Base-by-base conservation (phyloP, 30 jellyfish, hydroid and myxozoan species). In the Aurelia coerulea region DNA sequence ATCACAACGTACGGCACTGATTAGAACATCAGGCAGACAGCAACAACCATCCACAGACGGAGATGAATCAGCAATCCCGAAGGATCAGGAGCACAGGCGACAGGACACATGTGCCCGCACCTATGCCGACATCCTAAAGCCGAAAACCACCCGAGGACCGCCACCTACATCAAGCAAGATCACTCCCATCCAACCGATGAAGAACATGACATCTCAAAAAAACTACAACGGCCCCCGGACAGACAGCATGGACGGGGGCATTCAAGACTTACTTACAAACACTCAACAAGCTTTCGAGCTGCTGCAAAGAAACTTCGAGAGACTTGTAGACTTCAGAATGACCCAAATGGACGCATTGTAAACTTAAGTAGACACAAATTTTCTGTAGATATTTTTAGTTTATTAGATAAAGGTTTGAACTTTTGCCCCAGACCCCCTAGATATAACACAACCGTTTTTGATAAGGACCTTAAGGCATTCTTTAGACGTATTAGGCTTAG, bases 381-480 rank as follows among this genome's bases (percentile, higher is more conserved):
- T 16, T 13, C 81, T 39, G 23, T 35, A 33, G 62, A 71, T 71
- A 69, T 35, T 7, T 77, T 77, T 63, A 1, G 62, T 19, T 63
- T 77, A 77, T 56, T 77, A 42, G 37, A 77, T 42, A 77, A 77
- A 77, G 60, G 60, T 23, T 63, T 77, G 13, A 77, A 19, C 62
- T 77, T 51, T 23, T 77, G 88, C 88, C 88, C 54, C 60, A 31
- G 79, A 39, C 19, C 88, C 88, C 37, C 15, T 32, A 56, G 50
- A n/a, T 52, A 76, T 54, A 52, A 76, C 77, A 56, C 52, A 33
- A 33, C 37, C 66, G 17, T 11, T 41, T 53, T 68, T 68, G 10
- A 68, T 23, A 35, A 31, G 54, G 19, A 17, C 18, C 50, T 39
- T 39, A 39, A 39, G 50, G 50, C 50, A 39, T 39, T 39, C 50